Evolutionary conservation across 2,113 vertebrate genomes (phyloP).

Genomic region (Steatornis caripensis): DNA sequence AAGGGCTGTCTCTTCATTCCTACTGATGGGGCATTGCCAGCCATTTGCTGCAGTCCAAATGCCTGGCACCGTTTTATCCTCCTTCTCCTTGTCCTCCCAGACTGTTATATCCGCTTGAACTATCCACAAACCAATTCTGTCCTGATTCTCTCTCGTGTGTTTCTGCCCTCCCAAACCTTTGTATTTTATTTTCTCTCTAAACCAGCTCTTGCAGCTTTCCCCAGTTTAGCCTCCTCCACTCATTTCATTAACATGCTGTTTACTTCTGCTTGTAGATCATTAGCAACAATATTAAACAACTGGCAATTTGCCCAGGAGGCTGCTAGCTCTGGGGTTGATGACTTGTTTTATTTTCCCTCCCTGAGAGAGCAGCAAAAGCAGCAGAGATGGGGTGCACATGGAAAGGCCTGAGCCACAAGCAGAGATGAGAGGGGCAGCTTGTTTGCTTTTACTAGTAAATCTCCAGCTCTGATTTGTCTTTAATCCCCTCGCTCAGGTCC

Average conservation of each 20-base stretch:
- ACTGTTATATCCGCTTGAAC: background rate
- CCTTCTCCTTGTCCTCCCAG: background rate
- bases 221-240: conserved; percentile 38
- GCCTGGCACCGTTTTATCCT: background rate
- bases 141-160: background rate
- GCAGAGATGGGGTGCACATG: background rate
- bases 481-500: background rate
- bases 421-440: background rate
- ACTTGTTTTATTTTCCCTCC: conserved; percentile 44
- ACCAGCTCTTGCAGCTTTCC: background rate
- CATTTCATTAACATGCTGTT: conserved; percentile 57
- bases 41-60: fast-evolving
- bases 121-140: background rate
- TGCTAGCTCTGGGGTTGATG: conserved; percentile 14
- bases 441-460: background rate
- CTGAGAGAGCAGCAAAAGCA: background rate
- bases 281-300: conserved; percentile 62
- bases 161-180: background rate
- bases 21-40: fast-evolving
- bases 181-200: background rate
- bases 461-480: background rate
- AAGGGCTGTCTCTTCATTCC: background rate
- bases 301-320: conserved; percentile 59
- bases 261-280: conserved; percentile 63
- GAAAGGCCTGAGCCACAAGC: background rate